Evolutionary conservation across 2,113 vertebrate genomes (phyloP), one percentile per base, ranked within the genome.

Genomic region (Tichodroma muraria): DNA sequence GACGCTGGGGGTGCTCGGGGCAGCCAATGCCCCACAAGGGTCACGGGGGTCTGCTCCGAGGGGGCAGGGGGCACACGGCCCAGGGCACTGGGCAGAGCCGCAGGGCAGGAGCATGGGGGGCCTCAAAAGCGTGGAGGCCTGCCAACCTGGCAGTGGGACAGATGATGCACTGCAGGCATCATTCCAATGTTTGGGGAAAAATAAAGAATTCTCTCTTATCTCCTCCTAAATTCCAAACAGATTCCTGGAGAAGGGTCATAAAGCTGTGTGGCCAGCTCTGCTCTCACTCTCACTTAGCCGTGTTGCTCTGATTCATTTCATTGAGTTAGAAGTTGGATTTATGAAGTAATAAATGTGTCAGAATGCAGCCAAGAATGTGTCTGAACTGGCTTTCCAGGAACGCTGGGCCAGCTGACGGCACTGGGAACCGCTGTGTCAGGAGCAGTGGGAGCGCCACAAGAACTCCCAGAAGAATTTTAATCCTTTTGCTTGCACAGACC

Each of bases 331-430:
- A 76, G 59, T 1, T 42, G 45, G 59, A 70, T 79, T 61, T 52
- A 37, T n/a, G 23, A 44, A 77, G 91, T 27, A 87, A 73, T 40
- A 82, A 72, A 81, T 6, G 64, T n/a, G 54, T 33, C 56, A 95
- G 91, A 88, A 95, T 38, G 76, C 85, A 93, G 91, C 91, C 95
- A 96, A 75, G 94, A 95, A 95, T 95, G 91, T 83, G 95, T 95
- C 94, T 95, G 88, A 83, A 85, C 93, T 83, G 93, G 94, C 94
- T 94, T 96, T 95, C 95, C 91, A 95, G 96, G 95, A 96, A 95
- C 5, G 19, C 79, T 7, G 89, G 72, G 49, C 49, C 38, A 5
- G 79, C n/a, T 60, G 79, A 71, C 2, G 0, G 81, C 54, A 60
- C 4, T 3, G 14, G 2, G 85, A 89, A 28, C 60, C 22, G 89